Conservation (phyloP, 1,140 invertebrate species). For the Drosophila parvula region DNA sequence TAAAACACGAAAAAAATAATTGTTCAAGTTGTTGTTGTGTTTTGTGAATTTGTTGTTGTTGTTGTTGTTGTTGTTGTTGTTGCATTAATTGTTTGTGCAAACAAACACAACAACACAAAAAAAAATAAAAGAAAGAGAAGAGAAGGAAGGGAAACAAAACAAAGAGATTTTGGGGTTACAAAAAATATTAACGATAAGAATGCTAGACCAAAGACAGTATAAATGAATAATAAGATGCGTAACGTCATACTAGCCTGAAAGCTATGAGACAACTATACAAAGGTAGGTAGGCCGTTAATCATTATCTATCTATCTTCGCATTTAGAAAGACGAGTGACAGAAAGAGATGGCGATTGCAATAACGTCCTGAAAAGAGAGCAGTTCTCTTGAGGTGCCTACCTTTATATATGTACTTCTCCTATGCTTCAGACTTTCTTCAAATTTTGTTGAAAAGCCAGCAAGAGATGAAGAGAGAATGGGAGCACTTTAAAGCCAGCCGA, state of each 20-base stretch:
- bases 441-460: neutral
- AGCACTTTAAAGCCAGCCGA: too few species aligned
- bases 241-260: too few species aligned
- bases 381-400: too few species aligned
- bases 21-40: slow-evolving; percentile 26
- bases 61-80: slow-evolving; percentile 25
- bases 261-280: too few species aligned
- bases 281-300: too few species aligned
- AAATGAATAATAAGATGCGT: neutral
- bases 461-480: neutral
- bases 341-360: too few species aligned
- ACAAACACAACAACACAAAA: slow-evolving; percentile 49
- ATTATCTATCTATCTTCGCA: too few species aligned
- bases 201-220: slow-evolving; percentile 2
- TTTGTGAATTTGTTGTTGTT: slow-evolving; percentile 34
- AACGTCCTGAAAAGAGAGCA: too few species aligned
- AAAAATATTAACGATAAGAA: slow-evolving; percentile 35
- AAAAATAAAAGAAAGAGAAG: slow-evolving; percentile 47
- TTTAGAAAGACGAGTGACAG: too few species aligned
- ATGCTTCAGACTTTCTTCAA: neutral
- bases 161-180: slow-evolving; percentile 61
- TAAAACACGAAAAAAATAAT: slow-evolving; percentile 27
- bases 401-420: too few species aligned
- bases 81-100: slow-evolving; percentile 23
- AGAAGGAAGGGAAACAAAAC: slow-evolving; percentile 45